phyloP scores from a whole-genome alignment of 2,113 vertebrate species.

The Callithrix jacchus region DNA sequence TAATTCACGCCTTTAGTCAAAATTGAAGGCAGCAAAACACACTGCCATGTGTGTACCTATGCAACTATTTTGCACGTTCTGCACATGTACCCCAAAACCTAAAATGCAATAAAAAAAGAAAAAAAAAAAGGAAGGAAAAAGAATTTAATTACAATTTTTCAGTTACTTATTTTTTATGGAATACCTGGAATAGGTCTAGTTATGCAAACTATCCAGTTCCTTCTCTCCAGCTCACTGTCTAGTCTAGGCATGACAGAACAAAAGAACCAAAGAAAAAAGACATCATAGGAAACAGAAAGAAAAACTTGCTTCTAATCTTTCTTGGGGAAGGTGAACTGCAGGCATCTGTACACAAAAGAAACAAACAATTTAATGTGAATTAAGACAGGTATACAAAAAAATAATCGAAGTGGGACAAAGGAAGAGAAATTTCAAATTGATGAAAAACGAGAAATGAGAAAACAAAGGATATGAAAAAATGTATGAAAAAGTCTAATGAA shows the following conservation, averaged over 20 bases:
- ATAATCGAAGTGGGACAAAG: background rate
- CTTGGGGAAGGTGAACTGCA: background rate
- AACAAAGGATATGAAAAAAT: background rate
- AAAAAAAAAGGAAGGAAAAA: too few relatives aligned
- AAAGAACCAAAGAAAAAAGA: background rate
- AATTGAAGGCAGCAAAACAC: too few relatives aligned
- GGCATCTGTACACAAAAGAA: background rate
- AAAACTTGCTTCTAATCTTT: background rate
- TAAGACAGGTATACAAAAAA: background rate
- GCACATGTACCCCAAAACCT: too few relatives aligned
- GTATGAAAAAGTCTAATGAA: slow-evolving; percentile 22
- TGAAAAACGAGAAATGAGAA: slow-evolving; percentile 43
- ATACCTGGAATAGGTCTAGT: background rate
- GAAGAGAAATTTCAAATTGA: background rate
- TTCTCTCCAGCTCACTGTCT: background rate
- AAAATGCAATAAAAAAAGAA: too few relatives aligned
- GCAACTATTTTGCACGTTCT: too few relatives aligned
- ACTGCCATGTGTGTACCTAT: too few relatives aligned
- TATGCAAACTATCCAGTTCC: background rate
- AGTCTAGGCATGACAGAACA: background rate
- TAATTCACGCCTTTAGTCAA: background rate
- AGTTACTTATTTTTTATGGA: background rate
- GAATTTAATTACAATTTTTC: background rate
- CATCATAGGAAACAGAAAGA: background rate
- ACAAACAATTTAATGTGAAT: background rate